phyloP scores from a whole-genome alignment of 2,888 invertebrate species.

The Pyralis farinalis region DNA sequence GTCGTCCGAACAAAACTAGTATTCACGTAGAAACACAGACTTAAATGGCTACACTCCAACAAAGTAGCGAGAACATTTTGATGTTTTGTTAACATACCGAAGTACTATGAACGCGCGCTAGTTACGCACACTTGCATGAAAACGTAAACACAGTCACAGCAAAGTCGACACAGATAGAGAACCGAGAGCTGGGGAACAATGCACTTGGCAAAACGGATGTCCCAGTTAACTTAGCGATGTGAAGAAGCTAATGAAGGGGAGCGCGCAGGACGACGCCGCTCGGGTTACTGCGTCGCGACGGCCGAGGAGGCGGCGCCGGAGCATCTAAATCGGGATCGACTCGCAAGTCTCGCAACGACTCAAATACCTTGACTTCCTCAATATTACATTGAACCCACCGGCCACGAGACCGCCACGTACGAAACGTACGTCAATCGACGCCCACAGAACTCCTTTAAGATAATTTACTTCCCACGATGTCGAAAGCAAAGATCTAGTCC shows the following conservation, averaged over 20 bases:
- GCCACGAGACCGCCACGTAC: conserved; percentile 68
- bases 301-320: conserved; percentile 72
- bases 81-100: conserved; percentile 29
- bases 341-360: conserved; percentile 76
- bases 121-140: conserved; percentile 19
- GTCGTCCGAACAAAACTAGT: neutral
- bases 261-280: conserved; percentile 72
- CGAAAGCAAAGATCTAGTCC: neutral
- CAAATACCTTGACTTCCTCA: conserved; percentile 82
- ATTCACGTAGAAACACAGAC: conserved; percentile 15
- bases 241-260: conserved; percentile 53
- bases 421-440: conserved; percentile 75
- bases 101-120: conserved; percentile 13
- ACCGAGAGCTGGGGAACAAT: conserved; percentile 28
- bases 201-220: conserved; percentile 41
- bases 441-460: conserved; percentile 54
- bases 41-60: conserved; percentile 15
- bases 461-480: conserved; percentile 39
- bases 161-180: conserved; percentile 23
- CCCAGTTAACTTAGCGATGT: conserved; percentile 39
- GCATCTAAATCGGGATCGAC: conserved; percentile 80
- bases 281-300: conserved; percentile 76
- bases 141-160: conserved; percentile 25
- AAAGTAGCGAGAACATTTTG: conserved; percentile 25
- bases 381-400: conserved; percentile 79